Conservation (phyloP, 2,113 vertebrate species). For the Cyphomyrus plagiostoma region DNA sequence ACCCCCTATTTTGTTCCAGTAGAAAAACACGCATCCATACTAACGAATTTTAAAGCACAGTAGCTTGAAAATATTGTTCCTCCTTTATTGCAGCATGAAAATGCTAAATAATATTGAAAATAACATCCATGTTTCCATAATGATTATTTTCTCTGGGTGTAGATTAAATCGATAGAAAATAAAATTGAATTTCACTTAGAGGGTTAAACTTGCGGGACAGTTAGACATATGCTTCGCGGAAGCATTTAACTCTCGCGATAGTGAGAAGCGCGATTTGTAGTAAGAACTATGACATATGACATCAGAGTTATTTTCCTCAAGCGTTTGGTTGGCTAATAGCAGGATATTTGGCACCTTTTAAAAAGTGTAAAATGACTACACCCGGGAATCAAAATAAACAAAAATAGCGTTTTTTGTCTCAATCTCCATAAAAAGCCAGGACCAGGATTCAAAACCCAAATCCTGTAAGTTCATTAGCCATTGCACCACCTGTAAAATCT, state of each 20-base stretch:
- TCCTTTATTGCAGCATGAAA: not conserved
- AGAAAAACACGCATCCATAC: not conserved
- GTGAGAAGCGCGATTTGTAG: not conserved
- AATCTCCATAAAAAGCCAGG: not conserved
- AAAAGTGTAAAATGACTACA: not conserved
- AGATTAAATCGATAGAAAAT: not conserved
- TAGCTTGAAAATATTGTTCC: not conserved
- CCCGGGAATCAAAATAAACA: not conserved
- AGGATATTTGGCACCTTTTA: not conserved
- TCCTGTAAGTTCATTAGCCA: not conserved
- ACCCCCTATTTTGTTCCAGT: not conserved
- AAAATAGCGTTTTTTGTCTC: not conserved
- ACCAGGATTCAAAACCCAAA: not conserved
- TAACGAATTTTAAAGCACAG: not conserved
- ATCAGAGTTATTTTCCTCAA: not conserved
- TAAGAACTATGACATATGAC: not conserved
- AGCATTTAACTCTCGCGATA: not conserved
- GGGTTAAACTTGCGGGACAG: not conserved
- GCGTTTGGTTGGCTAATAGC: not conserved
- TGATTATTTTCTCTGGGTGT: not conserved
- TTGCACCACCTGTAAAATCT: not conserved
- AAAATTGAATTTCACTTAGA: not conserved
- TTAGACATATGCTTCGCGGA: not conserved
- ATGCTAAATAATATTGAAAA: not conserved
- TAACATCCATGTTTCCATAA: not conserved